Conservation (phyloP, 2,113 vertebrate species). For the Tinamus guttatus region DNA sequence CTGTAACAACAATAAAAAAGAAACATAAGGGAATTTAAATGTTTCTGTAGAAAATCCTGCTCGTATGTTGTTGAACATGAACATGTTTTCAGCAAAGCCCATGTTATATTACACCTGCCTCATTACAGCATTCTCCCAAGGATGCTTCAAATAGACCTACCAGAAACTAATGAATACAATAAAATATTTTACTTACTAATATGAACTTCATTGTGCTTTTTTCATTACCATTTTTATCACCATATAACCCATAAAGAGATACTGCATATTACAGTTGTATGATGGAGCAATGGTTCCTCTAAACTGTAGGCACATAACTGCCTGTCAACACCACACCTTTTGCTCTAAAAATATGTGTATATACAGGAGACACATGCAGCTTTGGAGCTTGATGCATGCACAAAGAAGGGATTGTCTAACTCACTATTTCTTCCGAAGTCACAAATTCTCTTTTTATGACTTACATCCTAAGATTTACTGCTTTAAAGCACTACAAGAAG, state of each 20-base stretch:
- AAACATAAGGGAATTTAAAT: neutral
- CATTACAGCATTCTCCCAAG: neutral
- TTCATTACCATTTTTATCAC: neutral
- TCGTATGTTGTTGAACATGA: neutral
- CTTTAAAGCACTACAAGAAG: neutral
- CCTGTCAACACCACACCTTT: neutral
- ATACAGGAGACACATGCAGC: neutral
- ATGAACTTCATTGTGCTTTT: neutral
- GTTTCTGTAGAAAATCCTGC: neutral
- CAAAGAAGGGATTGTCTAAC: neutral
- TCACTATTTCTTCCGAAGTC: neutral
- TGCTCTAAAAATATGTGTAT: neutral
- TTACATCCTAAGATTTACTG: neutral
- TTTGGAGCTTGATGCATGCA: neutral
- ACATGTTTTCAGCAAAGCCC: neutral
- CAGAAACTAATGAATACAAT: neutral
- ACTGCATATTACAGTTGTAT: neutral
- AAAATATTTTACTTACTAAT: neutral
- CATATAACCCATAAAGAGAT: neutral
- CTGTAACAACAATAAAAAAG: slow-evolving; percentile 32
- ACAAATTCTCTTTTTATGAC: neutral
- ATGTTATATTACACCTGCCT: neutral
- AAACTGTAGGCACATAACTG: neutral
- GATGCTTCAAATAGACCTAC: neutral
- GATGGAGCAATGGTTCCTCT: neutral